Evolutionary conservation across 2,113 vertebrate genomes (phyloP).

Genomic region (Clarias macrocephalus): DNA sequence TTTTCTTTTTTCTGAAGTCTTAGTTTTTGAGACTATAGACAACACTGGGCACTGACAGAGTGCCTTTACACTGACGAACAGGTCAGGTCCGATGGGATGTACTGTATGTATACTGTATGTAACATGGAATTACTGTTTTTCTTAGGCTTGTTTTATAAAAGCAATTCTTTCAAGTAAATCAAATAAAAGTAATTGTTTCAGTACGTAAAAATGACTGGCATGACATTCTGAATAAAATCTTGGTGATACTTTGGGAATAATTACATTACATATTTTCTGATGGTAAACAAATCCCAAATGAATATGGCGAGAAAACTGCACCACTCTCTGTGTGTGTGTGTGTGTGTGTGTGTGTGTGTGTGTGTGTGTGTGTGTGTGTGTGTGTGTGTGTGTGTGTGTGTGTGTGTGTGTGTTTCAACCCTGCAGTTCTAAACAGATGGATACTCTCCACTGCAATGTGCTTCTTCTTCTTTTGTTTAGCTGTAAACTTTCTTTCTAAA

Average conservation of each 20-base stretch:
- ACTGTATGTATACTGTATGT: no score
- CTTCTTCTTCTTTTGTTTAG: conserved; percentile 20
- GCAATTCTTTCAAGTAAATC: no score
- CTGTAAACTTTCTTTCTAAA: conserved; percentile 41
- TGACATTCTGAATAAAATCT: background rate
- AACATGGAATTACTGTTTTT: no score
- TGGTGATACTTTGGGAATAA: background rate
- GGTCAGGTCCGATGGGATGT: no score
- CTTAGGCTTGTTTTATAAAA: no score
- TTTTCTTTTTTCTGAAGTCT: no score
- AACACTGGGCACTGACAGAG: no score
- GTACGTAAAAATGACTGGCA: background rate
- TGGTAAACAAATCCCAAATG: background rate
- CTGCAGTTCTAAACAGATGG: conserved; percentile 17
- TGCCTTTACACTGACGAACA: no score
- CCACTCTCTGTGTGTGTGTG: background rate
- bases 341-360: background rate
- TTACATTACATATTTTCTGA: background rate
- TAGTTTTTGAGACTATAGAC: no score
- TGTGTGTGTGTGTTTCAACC: background rate
- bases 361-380: background rate
- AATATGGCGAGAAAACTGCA: background rate
- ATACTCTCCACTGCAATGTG: background rate
- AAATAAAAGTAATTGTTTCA: no score
- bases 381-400: background rate